These are phyloP conservation scores for Melanotaenia parkinsoni DNA, from an alignment of 2,797 vertebrate species.

Conservation along the genomic window DNA sequence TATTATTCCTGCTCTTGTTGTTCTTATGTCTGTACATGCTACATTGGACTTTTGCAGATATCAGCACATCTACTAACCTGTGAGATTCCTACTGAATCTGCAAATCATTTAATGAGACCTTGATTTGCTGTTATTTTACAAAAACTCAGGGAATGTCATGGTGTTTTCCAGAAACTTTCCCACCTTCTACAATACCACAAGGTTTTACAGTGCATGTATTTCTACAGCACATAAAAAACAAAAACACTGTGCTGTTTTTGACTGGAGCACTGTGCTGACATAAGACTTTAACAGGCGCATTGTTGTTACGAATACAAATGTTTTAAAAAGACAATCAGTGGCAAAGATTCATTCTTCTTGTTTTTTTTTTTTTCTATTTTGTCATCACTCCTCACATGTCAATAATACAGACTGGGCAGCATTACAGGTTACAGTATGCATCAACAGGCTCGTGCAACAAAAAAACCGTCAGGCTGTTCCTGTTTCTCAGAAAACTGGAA, in stretches of 20 bases:
- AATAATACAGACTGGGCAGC: constrained; percentile 10
- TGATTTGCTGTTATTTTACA: neutral
- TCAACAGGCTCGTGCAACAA: constrained; percentile 47
- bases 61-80: constrained; percentile 1
- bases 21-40: constrained; percentile 13
- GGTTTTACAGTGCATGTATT: neutral
- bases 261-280: constrained; percentile 7
- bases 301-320: neutral
- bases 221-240: neutral
- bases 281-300: neutral
- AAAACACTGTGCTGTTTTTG: no score
- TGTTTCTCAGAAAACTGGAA: constrained; percentile 36
- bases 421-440: constrained; percentile 23
- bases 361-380: neutral
- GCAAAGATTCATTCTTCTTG: neutral
- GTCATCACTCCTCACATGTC: neutral
- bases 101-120: neutral
- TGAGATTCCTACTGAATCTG: neutral
- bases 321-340: neutral
- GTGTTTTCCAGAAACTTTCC: neutral
- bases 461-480: constrained; percentile 50
- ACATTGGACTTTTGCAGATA: neutral
- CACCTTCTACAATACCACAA: neutral
- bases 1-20: neutral
- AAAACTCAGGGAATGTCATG: neutral